phyloP scores from a whole-genome alignment of 2,797 vertebrate species.

The Coracias cyanogaster region DNA sequence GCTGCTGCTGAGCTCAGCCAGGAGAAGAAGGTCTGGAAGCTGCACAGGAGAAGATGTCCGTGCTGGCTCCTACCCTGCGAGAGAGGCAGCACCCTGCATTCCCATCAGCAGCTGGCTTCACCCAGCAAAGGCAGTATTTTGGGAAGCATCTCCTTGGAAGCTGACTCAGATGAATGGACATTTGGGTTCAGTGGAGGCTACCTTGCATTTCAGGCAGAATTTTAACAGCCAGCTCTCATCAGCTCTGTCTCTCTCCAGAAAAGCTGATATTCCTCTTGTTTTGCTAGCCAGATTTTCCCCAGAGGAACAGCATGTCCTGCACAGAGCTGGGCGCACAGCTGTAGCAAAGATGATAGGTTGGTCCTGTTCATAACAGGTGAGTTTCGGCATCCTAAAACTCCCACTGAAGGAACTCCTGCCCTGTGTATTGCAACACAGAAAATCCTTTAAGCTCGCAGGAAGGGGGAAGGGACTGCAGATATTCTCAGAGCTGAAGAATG shows the following conservation, averaged over 20 bases:
- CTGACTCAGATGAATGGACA: not conserved
- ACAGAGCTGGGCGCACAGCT: not conserved
- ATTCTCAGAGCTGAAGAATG: not conserved
- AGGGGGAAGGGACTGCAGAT: not conserved
- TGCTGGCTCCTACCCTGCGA: not conserved
- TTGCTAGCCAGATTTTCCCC: not conserved
- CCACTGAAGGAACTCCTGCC: not conserved
- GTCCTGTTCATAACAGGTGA: not conserved
- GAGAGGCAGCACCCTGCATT: not conserved
- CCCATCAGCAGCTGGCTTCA: not conserved
- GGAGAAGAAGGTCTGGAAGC: not conserved
- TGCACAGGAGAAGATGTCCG: not conserved
- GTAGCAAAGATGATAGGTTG: not conserved
- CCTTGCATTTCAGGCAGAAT: not conserved
- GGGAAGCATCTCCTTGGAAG: not conserved
- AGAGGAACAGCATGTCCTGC: not conserved
- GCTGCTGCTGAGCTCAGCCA: not conserved
- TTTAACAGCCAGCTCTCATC: not conserved
- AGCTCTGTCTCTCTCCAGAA: not conserved
- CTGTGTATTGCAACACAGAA: accelerated
- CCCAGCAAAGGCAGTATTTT: not conserved
- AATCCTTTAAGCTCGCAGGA: not conserved
- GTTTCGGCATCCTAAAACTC: not conserved
- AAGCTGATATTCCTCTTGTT: not conserved
- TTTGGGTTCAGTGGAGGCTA: not conserved